phyloP scores from a whole-genome alignment of 2,113 vertebrate genomes.

The Elgaria multicarinata region DNA sequence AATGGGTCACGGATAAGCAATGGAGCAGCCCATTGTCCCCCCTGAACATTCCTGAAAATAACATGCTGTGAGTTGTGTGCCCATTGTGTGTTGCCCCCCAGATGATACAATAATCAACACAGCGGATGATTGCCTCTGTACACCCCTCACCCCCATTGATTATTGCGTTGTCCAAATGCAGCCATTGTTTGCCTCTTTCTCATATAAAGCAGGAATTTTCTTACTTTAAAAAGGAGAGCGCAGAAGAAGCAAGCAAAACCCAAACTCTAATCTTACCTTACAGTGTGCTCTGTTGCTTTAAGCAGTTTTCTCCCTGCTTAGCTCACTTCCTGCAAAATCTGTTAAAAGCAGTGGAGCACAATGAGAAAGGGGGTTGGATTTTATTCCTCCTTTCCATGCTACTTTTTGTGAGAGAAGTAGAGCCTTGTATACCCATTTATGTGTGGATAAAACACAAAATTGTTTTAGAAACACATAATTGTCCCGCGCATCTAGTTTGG shows the following conservation, averaged over 20 bases:
- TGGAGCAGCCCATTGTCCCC: too few relatives aligned
- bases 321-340: neutral
- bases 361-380: neutral
- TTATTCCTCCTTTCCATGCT: neutral
- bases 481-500: neutral
- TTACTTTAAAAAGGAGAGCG: neutral
- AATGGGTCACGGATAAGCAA: too few relatives aligned
- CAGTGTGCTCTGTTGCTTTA: neutral
- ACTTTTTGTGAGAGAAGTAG: neutral
- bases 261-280: neutral
- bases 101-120: too few relatives aligned
- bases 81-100: too few relatives aligned
- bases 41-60: too few relatives aligned
- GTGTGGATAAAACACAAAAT: too few relatives aligned
- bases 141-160: too few relatives aligned
- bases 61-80: too few relatives aligned
- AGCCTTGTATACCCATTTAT: too few relatives aligned
- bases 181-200: neutral
- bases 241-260: neutral
- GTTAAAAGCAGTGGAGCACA: neutral
- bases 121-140: too few relatives aligned
- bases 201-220: neutral
- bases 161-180: too few relatives aligned
- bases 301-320: neutral
- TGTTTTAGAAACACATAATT: neutral